A percentile compares a stretch with the other conserved stretches of the same genome.
Evolutionary conservation across 2,797 vertebrate genomes (phyloP).

Genomic region (Chloroceryle amazona): DNA sequence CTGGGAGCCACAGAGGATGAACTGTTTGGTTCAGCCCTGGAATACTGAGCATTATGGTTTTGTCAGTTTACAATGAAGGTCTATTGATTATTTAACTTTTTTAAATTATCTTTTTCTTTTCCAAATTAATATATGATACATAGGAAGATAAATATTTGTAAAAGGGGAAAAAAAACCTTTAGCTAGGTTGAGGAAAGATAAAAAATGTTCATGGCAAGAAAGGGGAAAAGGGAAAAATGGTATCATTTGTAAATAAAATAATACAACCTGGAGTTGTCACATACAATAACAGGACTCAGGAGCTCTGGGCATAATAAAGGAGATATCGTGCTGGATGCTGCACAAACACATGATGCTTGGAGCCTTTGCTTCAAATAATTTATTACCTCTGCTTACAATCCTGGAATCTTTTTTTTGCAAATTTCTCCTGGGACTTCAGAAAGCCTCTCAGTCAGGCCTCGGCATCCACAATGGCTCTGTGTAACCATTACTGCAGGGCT

Average conservation of each 20-base stretch:
- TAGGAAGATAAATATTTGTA: not conserved
- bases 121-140: not conserved
- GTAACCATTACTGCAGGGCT: not conserved
- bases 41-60: slow-evolving; percentile 33
- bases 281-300: not conserved
- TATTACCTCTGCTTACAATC: not conserved
- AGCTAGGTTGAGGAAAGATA: not conserved
- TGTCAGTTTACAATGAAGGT: not conserved
- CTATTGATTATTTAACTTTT: slow-evolving; percentile 8
- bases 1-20: slow-evolving; percentile 32
- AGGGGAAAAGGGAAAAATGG: not conserved
- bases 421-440: not conserved
- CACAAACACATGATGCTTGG: not conserved
- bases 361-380: not conserved
- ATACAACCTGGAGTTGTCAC: not conserved
- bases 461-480: rapidly evolving
- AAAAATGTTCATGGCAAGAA: not conserved
- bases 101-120: not conserved
- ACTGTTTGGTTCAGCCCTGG: not conserved
- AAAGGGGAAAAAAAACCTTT: not conserved
- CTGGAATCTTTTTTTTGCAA: not conserved
- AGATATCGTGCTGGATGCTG: not conserved
- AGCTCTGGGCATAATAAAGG: not conserved
- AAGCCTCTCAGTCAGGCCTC: not conserved
- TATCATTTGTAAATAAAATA: not conserved